Evolutionary conservation across 2,113 vertebrate genomes (phyloP).

Genomic region (Centrocercus urophasianus): DNA sequence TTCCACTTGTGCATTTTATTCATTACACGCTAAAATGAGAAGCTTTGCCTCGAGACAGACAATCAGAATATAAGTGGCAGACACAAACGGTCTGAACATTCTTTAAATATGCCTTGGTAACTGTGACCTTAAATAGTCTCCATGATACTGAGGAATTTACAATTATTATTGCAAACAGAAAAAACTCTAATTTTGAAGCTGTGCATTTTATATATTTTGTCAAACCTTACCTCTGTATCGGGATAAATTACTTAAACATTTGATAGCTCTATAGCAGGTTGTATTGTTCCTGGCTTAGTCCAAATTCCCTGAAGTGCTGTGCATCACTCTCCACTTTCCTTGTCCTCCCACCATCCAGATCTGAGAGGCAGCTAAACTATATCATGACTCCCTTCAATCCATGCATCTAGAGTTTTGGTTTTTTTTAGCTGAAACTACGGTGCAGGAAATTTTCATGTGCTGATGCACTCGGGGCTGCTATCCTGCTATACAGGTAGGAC

Average conservation of each 20-base stretch:
- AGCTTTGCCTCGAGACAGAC: conserved; percentile 64
- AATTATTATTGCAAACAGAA: conserved; percentile 14
- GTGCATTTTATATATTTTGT: conserved; percentile 11
- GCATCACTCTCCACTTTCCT: background rate
- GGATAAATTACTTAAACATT: background rate
- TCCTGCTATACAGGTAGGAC: background rate
- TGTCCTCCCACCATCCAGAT: background rate
- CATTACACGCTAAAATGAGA: conserved; percentile 69
- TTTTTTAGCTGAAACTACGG: background rate
- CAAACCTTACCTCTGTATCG: background rate
- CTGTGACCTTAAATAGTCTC: conserved; percentile 32
- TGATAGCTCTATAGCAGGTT: background rate
- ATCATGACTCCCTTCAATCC: background rate
- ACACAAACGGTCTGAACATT: conserved; percentile 41
- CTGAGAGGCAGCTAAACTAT: background rate
- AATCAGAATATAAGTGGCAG: conserved; percentile 51
- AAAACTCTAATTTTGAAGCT: background rate
- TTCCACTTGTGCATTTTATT: conserved; percentile 72
- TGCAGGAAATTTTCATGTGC: background rate
- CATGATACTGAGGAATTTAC: background rate
- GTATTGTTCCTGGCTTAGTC: background rate
- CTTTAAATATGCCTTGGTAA: background rate
- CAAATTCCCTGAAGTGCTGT: background rate
- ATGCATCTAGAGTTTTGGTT: background rate
- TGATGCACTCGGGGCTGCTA: background rate